phyloP scores from a whole-genome alignment of 2,797 vertebrate genomes.

The Anas flavirostris region DNA sequence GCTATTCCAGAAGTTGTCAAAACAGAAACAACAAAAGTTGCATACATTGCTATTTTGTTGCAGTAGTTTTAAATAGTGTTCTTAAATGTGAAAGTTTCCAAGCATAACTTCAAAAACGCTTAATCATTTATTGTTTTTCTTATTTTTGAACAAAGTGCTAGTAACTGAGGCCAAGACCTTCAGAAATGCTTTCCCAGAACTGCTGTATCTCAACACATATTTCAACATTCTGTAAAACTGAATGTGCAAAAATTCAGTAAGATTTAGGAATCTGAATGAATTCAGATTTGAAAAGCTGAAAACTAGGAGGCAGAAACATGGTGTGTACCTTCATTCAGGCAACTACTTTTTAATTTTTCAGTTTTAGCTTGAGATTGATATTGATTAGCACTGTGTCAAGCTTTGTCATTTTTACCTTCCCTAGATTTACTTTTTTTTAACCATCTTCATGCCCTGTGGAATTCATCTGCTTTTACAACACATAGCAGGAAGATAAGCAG shows the following conservation, averaged over 20 bases:
- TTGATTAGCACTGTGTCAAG: neutral
- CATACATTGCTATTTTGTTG: neutral
- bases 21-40: neutral
- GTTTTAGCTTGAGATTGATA: neutral
- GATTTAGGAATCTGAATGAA: neutral
- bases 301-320: neutral
- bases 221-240: constrained; percentile 17
- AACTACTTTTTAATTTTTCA: neutral
- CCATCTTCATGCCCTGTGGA: neutral
- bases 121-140: constrained; percentile 45
- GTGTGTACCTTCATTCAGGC: neutral
- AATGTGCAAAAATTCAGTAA: constrained; percentile 16
- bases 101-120: constrained; percentile 26
- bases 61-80: constrained; percentile 4
- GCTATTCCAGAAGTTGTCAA: neutral
- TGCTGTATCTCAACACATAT: neutral
- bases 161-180: constrained; percentile 37
- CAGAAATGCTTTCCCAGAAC: neutral
- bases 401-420: neutral
- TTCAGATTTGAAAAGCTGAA: neutral
- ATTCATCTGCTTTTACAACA: neutral
- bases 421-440: neutral
- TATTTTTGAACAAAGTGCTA: constrained; percentile 36
- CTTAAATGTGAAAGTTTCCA: constrained; percentile 19
- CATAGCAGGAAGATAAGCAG: neutral